Evolutionary conservation across 2,888 invertebrate species (phyloP), one percentile per base, ranked within the genome.

Genomic region (Glyphotaelius pellucidus): DNA sequence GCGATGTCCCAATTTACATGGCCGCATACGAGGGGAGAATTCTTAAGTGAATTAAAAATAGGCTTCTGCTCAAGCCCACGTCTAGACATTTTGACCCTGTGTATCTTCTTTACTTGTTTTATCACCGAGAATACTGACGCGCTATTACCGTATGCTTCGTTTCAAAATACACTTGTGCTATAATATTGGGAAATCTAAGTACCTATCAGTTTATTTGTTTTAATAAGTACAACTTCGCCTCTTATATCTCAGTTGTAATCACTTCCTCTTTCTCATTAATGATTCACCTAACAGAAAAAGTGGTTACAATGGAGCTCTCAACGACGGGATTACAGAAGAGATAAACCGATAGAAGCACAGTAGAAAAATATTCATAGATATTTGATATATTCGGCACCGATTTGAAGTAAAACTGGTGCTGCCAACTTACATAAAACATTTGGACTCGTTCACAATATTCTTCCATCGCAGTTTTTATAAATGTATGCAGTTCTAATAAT

Each of bases 1-100:
- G 85, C 85, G 85, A 86, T 67, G 87, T 87, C 67, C 87, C 87
- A 87, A 87, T 87, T 87, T 87, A 67, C 87, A 87, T 67, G 87
- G 87, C 67, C 87, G 32, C 31, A 67, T 67, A 67, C 87, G 52
- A 87, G 67, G 87, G 87, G 31, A 67, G 87, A 87, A 87, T 87
- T 31, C 87, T 32, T 42, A 52, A 87, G 87, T 87, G 31, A 87
- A 87, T 52, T 87, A 87, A 87, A 87, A 87, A 87, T 67, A 87
- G 67, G 52, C 87, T 87, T 52, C 52, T 32, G 67, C 87, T 67
- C 87, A 30, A 86, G 25, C 35, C 30, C 87, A 52, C 87, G 87
- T 87, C 87, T 87, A 87, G 87, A 87, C 87, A 32, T 42, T 86
- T 86, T 38, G 86, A 86, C 86, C 86, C 86, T 42, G 86, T 30